Base-by-base conservation (phyloP, 2,797 vertebrate species). In the Labroides dimidiatus region DNA sequence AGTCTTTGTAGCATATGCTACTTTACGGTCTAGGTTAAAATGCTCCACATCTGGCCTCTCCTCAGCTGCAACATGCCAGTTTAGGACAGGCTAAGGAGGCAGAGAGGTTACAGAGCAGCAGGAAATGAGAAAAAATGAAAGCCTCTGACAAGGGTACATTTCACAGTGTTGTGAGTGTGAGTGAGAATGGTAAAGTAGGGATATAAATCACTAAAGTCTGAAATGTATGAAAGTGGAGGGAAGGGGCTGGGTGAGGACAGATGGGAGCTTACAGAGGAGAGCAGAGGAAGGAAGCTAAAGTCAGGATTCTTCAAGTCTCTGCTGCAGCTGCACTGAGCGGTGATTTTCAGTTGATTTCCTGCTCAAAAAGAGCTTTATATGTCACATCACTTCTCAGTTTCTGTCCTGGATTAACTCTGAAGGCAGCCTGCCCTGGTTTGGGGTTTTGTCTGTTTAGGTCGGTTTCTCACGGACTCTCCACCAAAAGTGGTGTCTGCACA, bases 11-110 rank as follows among this genome's bases (percentile, higher is more conserved):
- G 80, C 73, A 63, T 44, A 71, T 81, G 75, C 74, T 88, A 86
- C 81, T 90, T 75, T 77, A 83, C 67, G 80, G 69, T 75, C 79
- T 60, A 37, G 65, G 81, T 68, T 92, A 90, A 94, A 93, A 89
- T 69, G 72, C 72, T 79, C 61, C 89, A 92, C 95, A 94, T 94
- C 91, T 95, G 93, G 89, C 77, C 58, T 44, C 54, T 75, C 82
- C 91, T 87, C 82, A 59, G 62, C 70, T 77, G 69, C 78, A 81
- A 57, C 77, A 80, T 89, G 84, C 84, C 85, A 78, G 77, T 77
- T 80, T 85, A 63, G 54, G 64, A 74, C 72, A 85, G 75, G 77
- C 59, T 66, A 62, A 21, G 41, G 55, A 81, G 69, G 65, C 76
- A 55, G 71, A 84, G 65, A 67, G 76, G 79, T 79, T 80, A 69